These are phyloP conservation scores for Leptopilina myrica DNA, from an alignment of 2,888 invertebrate species.

Conservation along the genomic window DNA sequence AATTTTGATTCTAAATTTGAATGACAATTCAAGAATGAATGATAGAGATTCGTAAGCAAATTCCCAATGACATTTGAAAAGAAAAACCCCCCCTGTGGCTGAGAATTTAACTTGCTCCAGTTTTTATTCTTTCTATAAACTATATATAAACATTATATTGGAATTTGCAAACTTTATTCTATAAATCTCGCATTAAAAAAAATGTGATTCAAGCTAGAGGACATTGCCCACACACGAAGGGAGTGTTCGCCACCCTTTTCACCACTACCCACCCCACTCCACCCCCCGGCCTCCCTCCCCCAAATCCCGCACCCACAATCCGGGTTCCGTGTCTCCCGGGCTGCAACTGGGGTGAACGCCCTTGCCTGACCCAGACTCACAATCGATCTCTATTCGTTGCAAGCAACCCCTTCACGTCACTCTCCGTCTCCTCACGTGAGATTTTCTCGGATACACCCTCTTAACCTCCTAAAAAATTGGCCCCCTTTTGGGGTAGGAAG, in stretches of 20 bases:
- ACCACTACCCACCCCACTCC: slow-evolving; percentile 54
- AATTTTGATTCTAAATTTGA: too few species aligned
- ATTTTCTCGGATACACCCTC: slow-evolving; percentile 61
- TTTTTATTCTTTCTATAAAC: too few species aligned
- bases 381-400: slow-evolving; percentile 75
- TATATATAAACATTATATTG: neutral
- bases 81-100: too few species aligned
- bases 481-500: slow-evolving; percentile 39
- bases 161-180: neutral
- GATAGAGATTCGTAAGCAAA: too few species aligned
- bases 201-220: slow-evolving; percentile 54
- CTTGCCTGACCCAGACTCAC: slow-evolving; percentile 76
- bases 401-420: slow-evolving; percentile 53
- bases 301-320: slow-evolving; percentile 72
- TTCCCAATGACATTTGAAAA: too few species aligned
- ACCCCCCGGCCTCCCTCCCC: slow-evolving; percentile 59
- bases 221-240: slow-evolving; percentile 62
- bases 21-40: too few species aligned
- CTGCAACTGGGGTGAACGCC: slow-evolving; percentile 75
- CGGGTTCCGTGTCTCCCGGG: slow-evolving; percentile 75
- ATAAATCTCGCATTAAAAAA: slow-evolving; percentile 9
- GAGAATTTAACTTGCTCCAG: too few species aligned
- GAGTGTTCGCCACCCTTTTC: slow-evolving; percentile 62
- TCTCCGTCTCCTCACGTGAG: slow-evolving; percentile 58
- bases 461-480: slow-evolving; percentile 57